A percentile compares a stretch with the other conserved stretches of the same genome.
Conservation (phyloP, 1,140 invertebrate species). For the Drosophila carrolli region DNA sequence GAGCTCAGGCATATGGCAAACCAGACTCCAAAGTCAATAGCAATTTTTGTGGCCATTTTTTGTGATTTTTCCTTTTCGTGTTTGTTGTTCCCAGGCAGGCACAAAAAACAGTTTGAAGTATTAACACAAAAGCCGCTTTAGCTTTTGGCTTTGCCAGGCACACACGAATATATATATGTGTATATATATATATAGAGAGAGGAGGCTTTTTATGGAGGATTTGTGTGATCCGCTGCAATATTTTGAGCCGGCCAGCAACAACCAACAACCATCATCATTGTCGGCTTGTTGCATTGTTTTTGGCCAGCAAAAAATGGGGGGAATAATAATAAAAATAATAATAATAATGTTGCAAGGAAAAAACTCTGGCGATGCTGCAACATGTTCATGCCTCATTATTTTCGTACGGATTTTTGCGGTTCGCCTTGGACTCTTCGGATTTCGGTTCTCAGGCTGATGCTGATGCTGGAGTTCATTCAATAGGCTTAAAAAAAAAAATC, state of each 20-base stretch:
- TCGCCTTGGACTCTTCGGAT: slow-evolving; percentile 61
- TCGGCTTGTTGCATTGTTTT: slow-evolving; percentile 72
- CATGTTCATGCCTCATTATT: slow-evolving; percentile 83
- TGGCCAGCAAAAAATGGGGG: slow-evolving; percentile 41
- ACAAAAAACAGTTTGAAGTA: slow-evolving; percentile 67
- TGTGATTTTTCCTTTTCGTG: slow-evolving; percentile 34
- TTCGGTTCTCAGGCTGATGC: slow-evolving; percentile 57
- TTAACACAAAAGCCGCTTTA: slow-evolving; percentile 81
- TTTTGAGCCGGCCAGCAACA: slow-evolving; percentile 51
- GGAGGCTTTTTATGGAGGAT: slow-evolving; percentile 76
- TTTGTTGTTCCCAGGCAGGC: slow-evolving; percentile 41
- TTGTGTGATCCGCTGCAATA: slow-evolving; percentile 83
- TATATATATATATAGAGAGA: slow-evolving; percentile 16
- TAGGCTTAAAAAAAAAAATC: slow-evolving; percentile 28
- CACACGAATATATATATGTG: slow-evolving; percentile 9
- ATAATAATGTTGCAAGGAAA: slow-evolving; percentile 64
- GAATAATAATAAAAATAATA: slow-evolving; percentile 75
- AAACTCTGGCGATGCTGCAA: slow-evolving; percentile 63
- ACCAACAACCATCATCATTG: slow-evolving; percentile 51
- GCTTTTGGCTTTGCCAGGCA: slow-evolving; percentile 64
- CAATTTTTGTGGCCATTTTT: slow-evolving; percentile 78
- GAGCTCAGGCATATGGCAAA: slow-evolving; percentile 45
- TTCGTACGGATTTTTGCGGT: slow-evolving; percentile 80
- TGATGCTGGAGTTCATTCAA: slow-evolving; percentile 34
- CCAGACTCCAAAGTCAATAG: slow-evolving; percentile 63